Base-by-base conservation (phyloP, 2,113 vertebrate genomes). In the Pungitius pungitius region DNA sequence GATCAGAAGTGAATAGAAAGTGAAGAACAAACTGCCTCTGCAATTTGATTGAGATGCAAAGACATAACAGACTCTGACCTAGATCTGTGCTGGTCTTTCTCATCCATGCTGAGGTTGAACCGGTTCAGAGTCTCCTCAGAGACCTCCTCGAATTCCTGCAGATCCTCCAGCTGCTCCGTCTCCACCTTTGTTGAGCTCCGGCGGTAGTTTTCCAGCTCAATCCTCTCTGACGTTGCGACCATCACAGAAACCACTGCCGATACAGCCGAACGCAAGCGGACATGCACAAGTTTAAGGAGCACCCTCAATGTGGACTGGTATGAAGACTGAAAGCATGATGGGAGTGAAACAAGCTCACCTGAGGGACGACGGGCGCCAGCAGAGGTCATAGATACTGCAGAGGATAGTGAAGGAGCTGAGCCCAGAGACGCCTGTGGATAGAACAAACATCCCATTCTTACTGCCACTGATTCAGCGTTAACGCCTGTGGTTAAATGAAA, bases 171-270 rank as follows among this genome's bases (percentile, higher is more conserved):
- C 14, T 88, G 88, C 73, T 67, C 64, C 22, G 17, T 39, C 78
- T 77, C 83, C 24, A 33, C 33, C 57, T 35, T 64, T 9, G 90
- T 87, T 40, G 94, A 86, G 0, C 91, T 94, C 14, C 92, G 89
- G 0, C 92, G 90, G 85, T 93, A 95, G 83, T 97, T 97, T 84
- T 98, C 97, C 87, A 98, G 92, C 88, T 96, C 95, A 0, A 99
- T 98, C 30, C 97, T 92, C 80, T 99, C 97, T 0, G 95, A 96
- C 0, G 92, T 97, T 7, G 92, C 94, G 11, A 91, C 93, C 82
- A 64, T 84, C 78, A 89, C 68, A 58, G 91, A 88, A 60, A 77
- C 73, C 14, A 64, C 90, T 88, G 86, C 73, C 52, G n/a, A 79
- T 66, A 89, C 68, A 74, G 45, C 77, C 55, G 69, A 42, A 85